These are phyloP conservation scores for Conus canariensis DNA, from an alignment of 2,888 invertebrate genomes.

Conservation along the genomic window DNA sequence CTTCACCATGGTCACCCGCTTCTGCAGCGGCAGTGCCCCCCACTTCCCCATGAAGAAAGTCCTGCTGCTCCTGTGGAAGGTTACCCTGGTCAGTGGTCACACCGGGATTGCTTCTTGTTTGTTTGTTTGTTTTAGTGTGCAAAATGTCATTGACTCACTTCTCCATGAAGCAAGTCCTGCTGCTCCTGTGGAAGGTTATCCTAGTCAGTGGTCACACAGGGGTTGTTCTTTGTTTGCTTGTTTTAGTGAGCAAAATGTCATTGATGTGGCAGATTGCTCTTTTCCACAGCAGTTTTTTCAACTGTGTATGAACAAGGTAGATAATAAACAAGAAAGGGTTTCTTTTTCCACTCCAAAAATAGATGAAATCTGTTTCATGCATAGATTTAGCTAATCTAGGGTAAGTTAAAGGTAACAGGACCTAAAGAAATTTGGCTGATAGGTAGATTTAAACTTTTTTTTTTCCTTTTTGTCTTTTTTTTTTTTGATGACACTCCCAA, in stretches of 20 bases:
- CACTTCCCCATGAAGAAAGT: constrained; percentile 99
- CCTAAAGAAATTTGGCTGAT: too few species aligned
- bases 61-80: constrained; percentile 95
- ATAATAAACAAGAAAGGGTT: background rate
- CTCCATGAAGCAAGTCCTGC: constrained; percentile 98
- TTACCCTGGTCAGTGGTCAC: constrained; percentile 85
- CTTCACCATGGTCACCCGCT: constrained; percentile 96
- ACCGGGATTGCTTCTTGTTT: background rate
- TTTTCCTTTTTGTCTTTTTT: too few species aligned
- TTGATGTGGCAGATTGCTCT: too few species aligned
- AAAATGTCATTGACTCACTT: constrained; percentile 85
- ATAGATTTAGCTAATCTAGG: too few species aligned
- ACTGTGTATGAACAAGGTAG: background rate
- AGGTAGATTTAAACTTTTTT: too few species aligned
- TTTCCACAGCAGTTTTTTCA: too few species aligned
- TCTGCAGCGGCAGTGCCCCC: constrained; percentile 96
- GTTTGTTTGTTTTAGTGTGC: too few species aligned
- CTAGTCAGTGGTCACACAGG: constrained; percentile 82
- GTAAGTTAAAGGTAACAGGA: too few species aligned
- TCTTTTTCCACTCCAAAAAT: too few species aligned
- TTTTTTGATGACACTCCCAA: too few species aligned
- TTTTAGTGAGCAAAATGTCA: background rate
- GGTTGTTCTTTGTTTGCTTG: background rate
- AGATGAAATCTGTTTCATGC: too few species aligned
- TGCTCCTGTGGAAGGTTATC: constrained; percentile 96